Base-by-base conservation (phyloP, 1,140 invertebrate genomes). In the Drosophila sp. region DNA sequence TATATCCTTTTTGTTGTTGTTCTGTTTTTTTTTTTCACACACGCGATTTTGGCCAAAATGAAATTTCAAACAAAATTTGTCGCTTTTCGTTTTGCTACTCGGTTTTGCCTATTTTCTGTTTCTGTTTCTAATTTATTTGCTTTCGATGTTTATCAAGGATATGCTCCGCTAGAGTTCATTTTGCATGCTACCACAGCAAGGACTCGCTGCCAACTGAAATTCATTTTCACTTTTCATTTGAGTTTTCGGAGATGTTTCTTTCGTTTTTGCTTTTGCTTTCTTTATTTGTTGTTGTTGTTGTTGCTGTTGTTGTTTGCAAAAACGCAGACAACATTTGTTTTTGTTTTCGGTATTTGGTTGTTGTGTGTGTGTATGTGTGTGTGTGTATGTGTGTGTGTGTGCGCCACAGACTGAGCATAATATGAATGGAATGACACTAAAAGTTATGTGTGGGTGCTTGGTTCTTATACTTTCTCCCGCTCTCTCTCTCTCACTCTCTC, bases 211-310 rank as follows among this genome's bases (percentile, higher is more conserved):
- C 75, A 87, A 86, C 82, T 86, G 76, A 87, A 82, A 60, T 74
- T 76, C 84, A 86, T 89, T 86, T 86, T 86, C 83, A 86, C 83
- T 86, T 86, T 79, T 83, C 83, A 83, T 38, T 38, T 79, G 83
- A 68, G 76, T 83, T 86, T 50, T 79, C 77, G 72, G 73, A 87
- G 79, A 79, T 76, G 60, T 66, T 76, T 80, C 66, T 68, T 76
- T 63, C 54, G 4, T 38, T 63, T 55, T 71, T 60, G 44, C 7
- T 23, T 27, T 41, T 25, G 58, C 17, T 65, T 33, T 68, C 25
- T 54, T 38, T 47, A 5, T n/a, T 29, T 60, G 57, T 50, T 40
- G 44, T 50, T 60, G 35, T 29, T 33, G 3, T 33, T 62, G 58
- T 70, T 60, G 40, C 3, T 66, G 50, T 30, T 47, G 54, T 66